phyloP scores from a whole-genome alignment of 1,140 invertebrate species.

The Zaprionus ghesquierei region DNA sequence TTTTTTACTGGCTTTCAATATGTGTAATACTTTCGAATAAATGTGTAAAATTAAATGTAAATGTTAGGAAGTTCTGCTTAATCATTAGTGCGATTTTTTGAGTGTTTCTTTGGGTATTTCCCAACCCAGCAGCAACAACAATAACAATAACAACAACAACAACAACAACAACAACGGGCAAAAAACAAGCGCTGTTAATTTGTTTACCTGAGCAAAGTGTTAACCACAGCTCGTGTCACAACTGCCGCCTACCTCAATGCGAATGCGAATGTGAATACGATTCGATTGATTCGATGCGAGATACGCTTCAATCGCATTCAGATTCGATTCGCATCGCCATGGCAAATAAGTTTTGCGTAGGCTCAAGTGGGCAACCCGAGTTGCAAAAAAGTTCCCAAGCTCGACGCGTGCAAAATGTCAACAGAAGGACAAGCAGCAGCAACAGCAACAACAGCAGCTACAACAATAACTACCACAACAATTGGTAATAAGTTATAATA shows the following conservation, averaged over 20 bases:
- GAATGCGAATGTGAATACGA: not conserved
- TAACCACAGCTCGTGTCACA: slow-evolving; percentile 6
- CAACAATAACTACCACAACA: slow-evolving; percentile 25
- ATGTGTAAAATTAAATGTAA: not conserved
- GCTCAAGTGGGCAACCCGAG: slow-evolving; percentile 41
- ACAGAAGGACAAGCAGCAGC: slow-evolving; percentile 72
- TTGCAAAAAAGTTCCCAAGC: slow-evolving; percentile 10
- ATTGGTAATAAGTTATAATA: slow-evolving; percentile 58
- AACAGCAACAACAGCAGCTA: not conserved
- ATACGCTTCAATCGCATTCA: not conserved
- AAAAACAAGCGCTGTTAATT: not conserved
- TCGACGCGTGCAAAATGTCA: slow-evolving; percentile 76
- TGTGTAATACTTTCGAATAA: slow-evolving; percentile 13
- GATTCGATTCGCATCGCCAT: slow-evolving; percentile 7
- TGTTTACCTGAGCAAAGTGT: slow-evolving; percentile 7
- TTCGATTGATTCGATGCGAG: not conserved
- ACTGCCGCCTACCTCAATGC: slow-evolving; percentile 22
- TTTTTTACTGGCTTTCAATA: not conserved
- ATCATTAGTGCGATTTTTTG: slow-evolving; percentile 1
- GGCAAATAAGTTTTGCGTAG: slow-evolving; percentile 44
- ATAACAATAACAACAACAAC: no score
- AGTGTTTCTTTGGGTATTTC: not conserved
- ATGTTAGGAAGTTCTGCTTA: slow-evolving; percentile 5
- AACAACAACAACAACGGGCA: no score
- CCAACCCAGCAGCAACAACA: no score